Evolutionary conservation across 1,140 invertebrate species (phyloP).

Genomic region (Anagrus nilaparvatae): DNA sequence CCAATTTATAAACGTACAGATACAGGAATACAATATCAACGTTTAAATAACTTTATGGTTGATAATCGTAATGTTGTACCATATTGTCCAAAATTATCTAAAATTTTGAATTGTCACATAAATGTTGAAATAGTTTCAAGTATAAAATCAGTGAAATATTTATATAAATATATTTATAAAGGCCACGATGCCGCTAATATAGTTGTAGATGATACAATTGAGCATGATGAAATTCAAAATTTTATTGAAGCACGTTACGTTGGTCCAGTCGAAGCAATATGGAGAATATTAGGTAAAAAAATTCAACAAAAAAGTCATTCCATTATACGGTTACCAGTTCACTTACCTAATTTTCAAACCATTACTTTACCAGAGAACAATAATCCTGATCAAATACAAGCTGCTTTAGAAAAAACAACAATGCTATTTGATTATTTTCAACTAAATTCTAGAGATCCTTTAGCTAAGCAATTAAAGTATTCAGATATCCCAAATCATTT

Average conservation of each 20-base stretch:
- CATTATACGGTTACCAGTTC: slow-evolving; percentile 4
- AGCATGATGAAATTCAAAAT: slow-evolving; percentile 11
- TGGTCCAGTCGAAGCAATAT: slow-evolving; percentile 10
- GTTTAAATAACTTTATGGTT: background rate
- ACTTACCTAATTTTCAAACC: background rate
- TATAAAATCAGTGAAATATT: slow-evolving; percentile 13
- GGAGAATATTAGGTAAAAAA: slow-evolving; percentile 7
- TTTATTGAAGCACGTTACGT: slow-evolving; percentile 11
- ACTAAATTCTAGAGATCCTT: no score
- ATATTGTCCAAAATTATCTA: slow-evolving; percentile 6
- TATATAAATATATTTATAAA: slow-evolving; percentile 16
- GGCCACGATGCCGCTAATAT: slow-evolving; percentile 16
- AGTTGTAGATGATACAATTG: slow-evolving; percentile 2
- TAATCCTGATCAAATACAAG: background rate
- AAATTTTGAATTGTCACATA: slow-evolving; percentile 12
- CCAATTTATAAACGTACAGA: background rate
- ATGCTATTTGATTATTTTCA: no score
- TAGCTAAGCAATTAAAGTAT: background rate
- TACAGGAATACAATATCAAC: background rate
- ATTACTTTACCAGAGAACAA: slow-evolving; percentile 1
- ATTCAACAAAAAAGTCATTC: slow-evolving; percentile 11
- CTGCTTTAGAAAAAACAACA: no score
- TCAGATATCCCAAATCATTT: slow-evolving; percentile 20
- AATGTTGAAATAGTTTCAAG: slow-evolving; percentile 15
- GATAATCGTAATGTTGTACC: slow-evolving; percentile 3